Base-by-base conservation (phyloP, 2,888 invertebrate genomes). In the Patella caerulea region DNA sequence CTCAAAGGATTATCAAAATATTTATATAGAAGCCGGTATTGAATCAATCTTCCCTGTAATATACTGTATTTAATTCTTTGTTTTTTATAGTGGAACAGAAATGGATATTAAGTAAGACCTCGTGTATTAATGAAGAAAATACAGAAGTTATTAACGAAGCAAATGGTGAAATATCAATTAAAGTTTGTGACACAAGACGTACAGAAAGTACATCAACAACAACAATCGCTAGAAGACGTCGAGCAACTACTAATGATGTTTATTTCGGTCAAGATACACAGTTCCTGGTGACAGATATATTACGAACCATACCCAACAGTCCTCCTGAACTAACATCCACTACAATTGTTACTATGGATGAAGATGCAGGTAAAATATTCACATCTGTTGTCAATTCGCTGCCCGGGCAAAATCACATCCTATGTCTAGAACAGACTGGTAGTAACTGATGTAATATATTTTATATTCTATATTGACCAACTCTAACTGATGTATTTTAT, bases 231-330 rank as follows among this genome's bases (percentile, higher is more conserved):
- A 73, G 34, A 74, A 74, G 11, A 72, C 45, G 17, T 45, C 70
- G 12, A 71, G 55, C n/a, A 19, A 71, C 53, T 54, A 71, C 2
- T 71, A 54, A 19, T 71, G 70, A 74, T 54, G 53, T 55, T 15
- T 81, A 78, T 69, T 81, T 81, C 56, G 29, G 54, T 54, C 74
- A 79, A 65, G 78, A 77, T 59, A 81, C 81, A 14, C 78, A 79
- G 74, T 81, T 81, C 72, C 45, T 81, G 71, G 29, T 81, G 55
- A 76, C 81, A 5, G 71, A 56, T 12, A 78, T 76, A 55, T 69
- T 69, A 55, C 55, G 76, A 29, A 65, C 72, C 34, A 79, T 81
- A 19, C 76, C 81, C 2, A 81, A 81, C 72, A 75, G 45, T 4
- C 19, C 74, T 5, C 81, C 81, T 11, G 9, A 54, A 4, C 72